Conservation (phyloP, 2,888 invertebrate species). For the Anticlea derivata region DNA sequence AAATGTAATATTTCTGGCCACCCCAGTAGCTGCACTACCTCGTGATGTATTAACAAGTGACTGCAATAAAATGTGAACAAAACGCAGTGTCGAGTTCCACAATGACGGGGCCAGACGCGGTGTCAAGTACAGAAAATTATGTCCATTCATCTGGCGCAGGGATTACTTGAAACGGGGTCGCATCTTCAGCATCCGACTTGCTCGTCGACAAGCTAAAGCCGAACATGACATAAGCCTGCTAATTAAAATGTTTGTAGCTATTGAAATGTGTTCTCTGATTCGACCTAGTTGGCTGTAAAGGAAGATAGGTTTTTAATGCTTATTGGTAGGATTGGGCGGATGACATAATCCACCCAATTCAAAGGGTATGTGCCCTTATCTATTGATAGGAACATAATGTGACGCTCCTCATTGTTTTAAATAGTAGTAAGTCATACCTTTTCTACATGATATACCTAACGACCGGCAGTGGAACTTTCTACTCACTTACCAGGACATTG, state of each 20-base stretch:
- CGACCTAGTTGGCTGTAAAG: neutral
- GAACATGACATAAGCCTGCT: slow-evolving; percentile 52
- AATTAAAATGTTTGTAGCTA: slow-evolving; percentile 54
- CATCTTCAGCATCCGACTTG: slow-evolving; percentile 66
- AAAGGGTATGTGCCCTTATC: too few relatives aligned
- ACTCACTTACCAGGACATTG: too few relatives aligned
- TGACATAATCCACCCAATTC: too few relatives aligned
- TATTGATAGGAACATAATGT: too few relatives aligned
- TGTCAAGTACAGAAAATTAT: slow-evolving; percentile 83
- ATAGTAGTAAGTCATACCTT: too few relatives aligned
- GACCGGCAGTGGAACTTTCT: too few relatives aligned
- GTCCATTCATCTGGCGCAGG: slow-evolving; percentile 76
- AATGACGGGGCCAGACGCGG: slow-evolving; percentile 70
- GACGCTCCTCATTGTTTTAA: too few relatives aligned
- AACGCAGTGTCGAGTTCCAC: slow-evolving; percentile 63
- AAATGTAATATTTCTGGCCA: neutral
- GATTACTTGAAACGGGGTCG: slow-evolving; percentile 77
- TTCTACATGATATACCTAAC: too few relatives aligned
- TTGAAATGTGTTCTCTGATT: slow-evolving; percentile 20
- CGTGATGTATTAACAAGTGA: slow-evolving; percentile 53
- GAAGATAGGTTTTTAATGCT: neutral
- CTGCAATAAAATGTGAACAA: slow-evolving; percentile 72
- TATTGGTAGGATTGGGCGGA: neutral
- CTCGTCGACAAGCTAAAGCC: slow-evolving; percentile 63
- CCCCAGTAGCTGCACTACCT: slow-evolving; percentile 13